Evolutionary conservation across 2,888 invertebrate genomes (phyloP), one percentile per base, ranked within the genome.

Genomic region (Cryptocheilus praepositus): DNA sequence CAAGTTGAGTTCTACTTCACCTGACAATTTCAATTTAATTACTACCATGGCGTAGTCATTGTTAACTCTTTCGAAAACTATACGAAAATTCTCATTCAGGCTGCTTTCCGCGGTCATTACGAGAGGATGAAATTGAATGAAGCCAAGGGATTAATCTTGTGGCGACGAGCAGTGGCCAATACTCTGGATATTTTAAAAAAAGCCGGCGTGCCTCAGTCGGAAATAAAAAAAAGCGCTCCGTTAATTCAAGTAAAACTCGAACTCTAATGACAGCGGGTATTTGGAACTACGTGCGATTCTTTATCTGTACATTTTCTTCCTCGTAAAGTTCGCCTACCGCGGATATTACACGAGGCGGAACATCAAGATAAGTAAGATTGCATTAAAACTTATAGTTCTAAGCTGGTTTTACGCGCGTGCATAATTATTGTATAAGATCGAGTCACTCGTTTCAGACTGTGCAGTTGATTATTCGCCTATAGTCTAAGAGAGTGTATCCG

Each of bases 61-160:
- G 1, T 49, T 5, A 49, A n/a, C 16, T 19, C 18, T 19, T 4
- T 5, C 3, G 13, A 52, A 52, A 52, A 52, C 11, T 3, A 52
- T 11, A 11, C 16, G 15, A 0, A 28, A 36, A 21, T 44, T 3
- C 36, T 0, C 13, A 16, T 2, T 55, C 56, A 87, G 86, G 66
- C 74, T 15, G 82, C 86, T 3, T 88, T 87, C 64, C 82, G 85
- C 11, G 77, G 80, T 0, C 86, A 88, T 71, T 84, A 83, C 70
- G 77, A 86, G 49, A 77, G 74, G 64, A 82, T 86, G 81, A 53
- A 73, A 7, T 49, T 79, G 44, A 73, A 74, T 25, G 84, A 87
- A 67, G 64, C 77, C n/a, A 73, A 70, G 19, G 85, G 84, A 7
- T 82, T 83, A 63, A 67, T 85, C 55, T 82, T 83, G 28, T 88